These are phyloP conservation scores for Anguilla marmorata DNA, from an alignment of 2,797 vertebrate species.

Conservation along the genomic window DNA sequence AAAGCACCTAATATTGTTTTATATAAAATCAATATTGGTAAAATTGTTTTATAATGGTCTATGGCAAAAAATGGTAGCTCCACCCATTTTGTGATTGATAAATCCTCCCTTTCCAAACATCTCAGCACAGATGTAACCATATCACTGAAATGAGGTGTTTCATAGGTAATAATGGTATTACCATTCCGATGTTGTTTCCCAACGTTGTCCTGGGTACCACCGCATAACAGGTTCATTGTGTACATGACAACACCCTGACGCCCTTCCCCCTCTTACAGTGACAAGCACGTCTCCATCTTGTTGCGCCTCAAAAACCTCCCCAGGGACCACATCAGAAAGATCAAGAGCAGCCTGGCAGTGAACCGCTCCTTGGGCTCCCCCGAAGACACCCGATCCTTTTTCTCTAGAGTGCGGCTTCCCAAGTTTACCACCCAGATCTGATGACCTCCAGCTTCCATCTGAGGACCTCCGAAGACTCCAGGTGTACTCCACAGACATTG, in stretches of 20 bases:
- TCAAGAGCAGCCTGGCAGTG: constrained; percentile 67
- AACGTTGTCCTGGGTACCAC: background rate
- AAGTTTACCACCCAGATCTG: constrained; percentile 2
- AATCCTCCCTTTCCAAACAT: background rate
- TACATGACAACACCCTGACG: background rate
- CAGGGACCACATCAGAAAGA: constrained; percentile 58
- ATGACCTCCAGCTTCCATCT: background rate
- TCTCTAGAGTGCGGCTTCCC: constrained; percentile 56
- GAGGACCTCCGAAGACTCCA: background rate
- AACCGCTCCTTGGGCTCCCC: rapidly evolving
- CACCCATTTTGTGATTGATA: background rate
- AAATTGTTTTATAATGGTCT: background rate
- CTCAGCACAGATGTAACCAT: background rate
- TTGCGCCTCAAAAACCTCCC: constrained; percentile 76
- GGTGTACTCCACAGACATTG: too few relatives aligned
- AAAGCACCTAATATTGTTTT: background rate
- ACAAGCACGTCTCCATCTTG: constrained; percentile 72
- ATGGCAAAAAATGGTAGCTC: background rate
- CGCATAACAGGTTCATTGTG: background rate
- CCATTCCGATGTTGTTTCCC: too few relatives aligned
- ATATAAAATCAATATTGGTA: background rate
- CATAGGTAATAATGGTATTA: too few relatives aligned
- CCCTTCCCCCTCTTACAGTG: constrained; percentile 56
- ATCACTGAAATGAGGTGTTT: background rate
- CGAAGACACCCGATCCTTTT: constrained; percentile 50